Base-by-base conservation (phyloP, 2,113 vertebrate genomes). In the Toxotes jaculatrix region DNA sequence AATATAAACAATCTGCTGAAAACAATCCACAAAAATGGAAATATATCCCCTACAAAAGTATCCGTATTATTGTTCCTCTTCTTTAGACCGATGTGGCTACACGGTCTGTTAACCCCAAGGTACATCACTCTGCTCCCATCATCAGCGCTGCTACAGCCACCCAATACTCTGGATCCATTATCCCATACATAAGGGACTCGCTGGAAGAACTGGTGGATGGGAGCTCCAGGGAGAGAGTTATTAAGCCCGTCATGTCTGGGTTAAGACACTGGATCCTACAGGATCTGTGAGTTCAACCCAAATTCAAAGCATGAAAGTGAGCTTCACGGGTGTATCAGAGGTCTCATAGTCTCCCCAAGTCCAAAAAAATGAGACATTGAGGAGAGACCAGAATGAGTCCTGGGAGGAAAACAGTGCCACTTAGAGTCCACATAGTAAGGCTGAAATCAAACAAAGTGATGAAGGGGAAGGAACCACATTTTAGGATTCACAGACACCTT, bases 401-500 rank as follows among this genome's bases (percentile, higher is more conserved):
- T 71, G 36, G 79, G 61, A 73, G 74, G 32, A 80, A 75, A 82
- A 84, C 69, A 62, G 60, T 23, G 77, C 77, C 59, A 57, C 74
- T 65, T 42, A n/a, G 80, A 83, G 83, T 89, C 83, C 74, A 81
- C 70, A 27, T 27, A 64, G 32, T 78, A 47, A 84, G 45, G 53
- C 40, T 76, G 53, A 90, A 87, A 73, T 55, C 40, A 84, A 80
- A 77, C 59, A 56, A 77, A 77, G 38, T 47, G 51, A 86, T 55
- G 77, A 75, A 74, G 78, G 63, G 79, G 49, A 80, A 75, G 62
- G 64, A 87, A 80, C 75, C 71, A 86, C 43, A 14, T 81, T 89
- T 85, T 60, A 88, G 86, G 80, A 91, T 92, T 93, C 88, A 94
- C 91, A 91, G 88, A 92, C 67, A 83, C 89, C 57, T 84, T 89